phyloP scores from a whole-genome alignment of 2,113 vertebrate genomes.

The Lepisosteus oculatus region DNA sequence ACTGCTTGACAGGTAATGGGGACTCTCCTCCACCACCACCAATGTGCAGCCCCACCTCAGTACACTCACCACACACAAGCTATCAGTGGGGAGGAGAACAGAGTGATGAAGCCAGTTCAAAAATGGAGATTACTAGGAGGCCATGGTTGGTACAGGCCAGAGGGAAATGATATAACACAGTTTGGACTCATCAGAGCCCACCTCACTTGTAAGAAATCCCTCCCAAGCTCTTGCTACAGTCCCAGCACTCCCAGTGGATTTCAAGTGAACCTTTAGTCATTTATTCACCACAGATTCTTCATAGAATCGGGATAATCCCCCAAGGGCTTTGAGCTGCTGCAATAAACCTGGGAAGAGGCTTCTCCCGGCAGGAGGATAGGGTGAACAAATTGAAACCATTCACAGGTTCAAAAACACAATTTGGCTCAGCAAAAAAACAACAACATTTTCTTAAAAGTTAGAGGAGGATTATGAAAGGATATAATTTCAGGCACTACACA shows the following conservation, averaged over 20 bases:
- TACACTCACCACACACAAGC: no score
- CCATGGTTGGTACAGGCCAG: no score
- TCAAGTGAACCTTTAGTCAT: not conserved
- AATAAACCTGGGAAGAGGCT: not conserved
- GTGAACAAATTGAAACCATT: not conserved
- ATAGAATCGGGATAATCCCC: conserved; percentile 8
- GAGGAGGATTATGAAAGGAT: not conserved
- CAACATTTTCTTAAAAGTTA: not conserved
- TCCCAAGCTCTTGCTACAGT: not conserved
- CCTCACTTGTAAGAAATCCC: not conserved
- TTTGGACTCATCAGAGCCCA: no score
- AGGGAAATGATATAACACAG: no score
- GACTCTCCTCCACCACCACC: no score
- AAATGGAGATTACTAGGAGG: no score
- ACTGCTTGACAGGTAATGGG: no score
- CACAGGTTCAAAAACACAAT: not conserved
- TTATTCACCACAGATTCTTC: conserved; percentile 3
- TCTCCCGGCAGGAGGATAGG: not conserved
- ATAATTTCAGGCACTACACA: no score
- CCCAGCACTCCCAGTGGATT: not conserved
- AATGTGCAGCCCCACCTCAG: no score
- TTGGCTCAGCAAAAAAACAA: not conserved
- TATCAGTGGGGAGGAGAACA: no score
- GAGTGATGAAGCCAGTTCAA: no score
- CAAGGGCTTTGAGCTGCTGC: not conserved